phyloP scores from a whole-genome alignment of 2,888 invertebrate genomes.

The Antheraea assamensis region DNA sequence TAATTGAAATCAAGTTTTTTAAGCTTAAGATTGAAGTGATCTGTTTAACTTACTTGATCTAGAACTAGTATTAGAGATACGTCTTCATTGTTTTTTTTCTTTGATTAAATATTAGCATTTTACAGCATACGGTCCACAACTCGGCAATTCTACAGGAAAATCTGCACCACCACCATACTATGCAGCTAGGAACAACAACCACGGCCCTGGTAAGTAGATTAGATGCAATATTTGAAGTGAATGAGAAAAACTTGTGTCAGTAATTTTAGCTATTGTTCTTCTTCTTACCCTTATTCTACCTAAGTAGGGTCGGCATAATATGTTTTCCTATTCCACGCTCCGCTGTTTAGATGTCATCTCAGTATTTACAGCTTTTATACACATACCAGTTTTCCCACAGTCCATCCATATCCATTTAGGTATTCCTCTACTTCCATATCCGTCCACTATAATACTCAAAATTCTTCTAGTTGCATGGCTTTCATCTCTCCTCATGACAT shows the following conservation, averaged over 20 bases:
- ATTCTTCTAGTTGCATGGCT: too few species aligned
- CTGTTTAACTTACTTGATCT: background rate
- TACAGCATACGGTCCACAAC: conserved; percentile 62
- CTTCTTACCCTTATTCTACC: too few species aligned
- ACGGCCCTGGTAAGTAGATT: conserved; percentile 52
- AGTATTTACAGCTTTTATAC: too few species aligned
- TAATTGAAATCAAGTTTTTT: background rate
- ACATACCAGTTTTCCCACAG: too few species aligned
- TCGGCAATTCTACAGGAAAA: conserved; percentile 85
- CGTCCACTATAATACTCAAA: too few species aligned
- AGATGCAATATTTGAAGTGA: background rate
- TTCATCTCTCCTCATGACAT: too few species aligned
- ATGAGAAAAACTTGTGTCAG: background rate
- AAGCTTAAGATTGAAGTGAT: background rate
- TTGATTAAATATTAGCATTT: conserved; percentile 21
- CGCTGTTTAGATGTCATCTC: too few species aligned
- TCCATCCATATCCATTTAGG: too few species aligned
- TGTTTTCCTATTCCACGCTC: too few species aligned
- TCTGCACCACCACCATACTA: conserved; percentile 91
- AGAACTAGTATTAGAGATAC: background rate
- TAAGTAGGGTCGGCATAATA: too few species aligned
- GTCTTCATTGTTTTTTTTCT: background rate
- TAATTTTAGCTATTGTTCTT: too few species aligned
- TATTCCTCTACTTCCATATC: too few species aligned
- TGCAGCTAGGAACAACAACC: conserved; percentile 59